phyloP scores from a whole-genome alignment of 2,888 invertebrate species.

The Atrina japonica region DNA sequence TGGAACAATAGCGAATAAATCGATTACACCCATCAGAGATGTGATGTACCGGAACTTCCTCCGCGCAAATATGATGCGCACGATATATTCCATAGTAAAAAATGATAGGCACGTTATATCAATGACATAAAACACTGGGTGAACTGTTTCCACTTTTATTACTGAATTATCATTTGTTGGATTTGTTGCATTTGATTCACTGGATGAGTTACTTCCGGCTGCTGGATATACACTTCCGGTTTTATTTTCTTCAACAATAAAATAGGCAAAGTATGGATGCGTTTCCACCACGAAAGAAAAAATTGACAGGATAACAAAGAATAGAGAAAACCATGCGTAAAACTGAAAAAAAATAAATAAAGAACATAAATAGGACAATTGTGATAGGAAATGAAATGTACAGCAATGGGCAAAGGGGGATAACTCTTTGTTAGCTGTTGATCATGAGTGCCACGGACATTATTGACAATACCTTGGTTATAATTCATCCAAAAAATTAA shows the following conservation, averaged over 20 bases:
- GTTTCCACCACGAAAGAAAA: constrained; percentile 60
- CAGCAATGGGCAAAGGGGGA: no score
- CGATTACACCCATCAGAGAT: constrained; percentile 54
- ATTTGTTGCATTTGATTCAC: neutral
- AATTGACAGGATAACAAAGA: constrained; percentile 57
- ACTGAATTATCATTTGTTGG: no score
- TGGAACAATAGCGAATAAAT: constrained; percentile 61
- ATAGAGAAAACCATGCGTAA: constrained; percentile 51
- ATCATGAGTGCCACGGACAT: no score
- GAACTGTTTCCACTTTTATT: constrained; percentile 33
- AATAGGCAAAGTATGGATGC: constrained; percentile 43
- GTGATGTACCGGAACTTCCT: constrained; percentile 44
- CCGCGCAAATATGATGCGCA: constrained; percentile 44
- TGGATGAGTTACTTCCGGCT: neutral
- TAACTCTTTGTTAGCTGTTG: no score
- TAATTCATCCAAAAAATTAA: no score
- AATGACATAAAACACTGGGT: constrained; percentile 50
- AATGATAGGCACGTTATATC: constrained; percentile 52
- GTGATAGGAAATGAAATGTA: no score
- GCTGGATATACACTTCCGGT: no score
- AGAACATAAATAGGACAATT: no score
- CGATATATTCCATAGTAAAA: constrained; percentile 54
- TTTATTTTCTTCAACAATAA: no score
- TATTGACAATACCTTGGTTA: no score
- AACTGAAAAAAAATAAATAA: constrained; percentile 33